These are phyloP conservation scores for Drosophila neonasuta DNA, from an alignment of 2,888 invertebrate genomes.

Conservation along the genomic window DNA sequence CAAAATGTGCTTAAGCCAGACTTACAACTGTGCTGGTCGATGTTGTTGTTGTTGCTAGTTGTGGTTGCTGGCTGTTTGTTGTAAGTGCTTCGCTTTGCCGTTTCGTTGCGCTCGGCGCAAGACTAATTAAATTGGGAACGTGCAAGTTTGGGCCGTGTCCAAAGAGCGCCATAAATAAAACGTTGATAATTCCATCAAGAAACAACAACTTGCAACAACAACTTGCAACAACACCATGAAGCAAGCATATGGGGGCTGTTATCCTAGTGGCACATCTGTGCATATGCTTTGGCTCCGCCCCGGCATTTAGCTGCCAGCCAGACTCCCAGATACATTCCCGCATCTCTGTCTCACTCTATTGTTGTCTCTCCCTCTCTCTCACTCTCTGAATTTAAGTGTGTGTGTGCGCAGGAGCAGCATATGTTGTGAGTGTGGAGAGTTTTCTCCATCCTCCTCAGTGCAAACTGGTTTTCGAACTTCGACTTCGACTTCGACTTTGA, in stretches of 20 bases:
- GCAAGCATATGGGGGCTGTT: constrained; percentile 23
- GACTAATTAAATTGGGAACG: constrained; percentile 76
- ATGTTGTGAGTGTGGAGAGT: constrained; percentile 49
- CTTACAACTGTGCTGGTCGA: constrained; percentile 16
- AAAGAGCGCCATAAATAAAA: constrained; percentile 62
- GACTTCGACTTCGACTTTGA: constrained; percentile 47
- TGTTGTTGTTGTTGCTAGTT: constrained; percentile 7
- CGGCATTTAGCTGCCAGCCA: constrained; percentile 34
- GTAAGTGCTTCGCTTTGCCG: constrained; percentile 10
- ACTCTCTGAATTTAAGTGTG: not conserved
- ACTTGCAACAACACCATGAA: not conserved
- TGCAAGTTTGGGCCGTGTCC: constrained; percentile 52
- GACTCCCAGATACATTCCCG: constrained; percentile 15
- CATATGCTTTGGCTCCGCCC: constrained; percentile 60
- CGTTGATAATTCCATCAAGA: constrained; percentile 60
- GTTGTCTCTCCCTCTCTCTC: not conserved
- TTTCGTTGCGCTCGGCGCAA: constrained; percentile 66
- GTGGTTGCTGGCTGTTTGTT: constrained; percentile 12
- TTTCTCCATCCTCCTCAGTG: constrained; percentile 33
- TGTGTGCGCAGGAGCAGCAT: constrained; percentile 31
- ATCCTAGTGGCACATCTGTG: constrained; percentile 38
- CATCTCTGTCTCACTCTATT: constrained; percentile 9
- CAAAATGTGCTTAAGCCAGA: constrained; percentile 6
- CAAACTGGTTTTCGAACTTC: constrained; percentile 65
- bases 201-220: not conserved